Evolutionary conservation across 2,797 vertebrate genomes (phyloP), one percentile per base, ranked within the genome.

Genomic region (Hippoglossus hippoglossus): DNA sequence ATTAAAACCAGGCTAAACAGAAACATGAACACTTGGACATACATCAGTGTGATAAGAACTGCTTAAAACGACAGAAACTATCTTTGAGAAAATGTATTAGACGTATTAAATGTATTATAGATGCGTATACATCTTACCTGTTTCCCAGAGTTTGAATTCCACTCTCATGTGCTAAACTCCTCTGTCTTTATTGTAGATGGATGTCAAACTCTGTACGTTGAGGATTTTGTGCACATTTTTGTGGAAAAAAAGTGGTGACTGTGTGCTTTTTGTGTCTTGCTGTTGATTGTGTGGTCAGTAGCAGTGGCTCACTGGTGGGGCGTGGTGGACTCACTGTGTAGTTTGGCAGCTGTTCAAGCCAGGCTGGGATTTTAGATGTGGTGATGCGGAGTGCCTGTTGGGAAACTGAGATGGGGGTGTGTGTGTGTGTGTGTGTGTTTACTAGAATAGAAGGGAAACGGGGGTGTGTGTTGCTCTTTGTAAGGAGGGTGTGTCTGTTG

Each of bases 321-420:
- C 71, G 89, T 86, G 89, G 89, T 83, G 67, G 67, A 59, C 67
- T 81, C 68, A 54, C 68, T 89, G 85, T 92, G 87, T 82, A 77
- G 71, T 83, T 91, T 93, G 90, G 91, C 92, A 85, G 75, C 5
- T 0, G 24, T 46, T 62, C 85, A 85, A 84, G 41, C 78, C 68
- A 39, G 70, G 82, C 79, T 82, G 79, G 80, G 66, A 83, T 74
- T 80, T 91, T 77, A 84, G 77, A 90, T 87, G 88, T 84, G 86
- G 76, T 80, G 63, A 84, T 83, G 83, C 71, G 83, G 75, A 90
- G 72, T 69, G 76, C 69, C 80, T 87, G 55, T 63, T 87, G 78
- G 87, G 81, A 91, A 85, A 86, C 82, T 55, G 65, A 79, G 72
- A 73, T 67, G 39, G 53, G 44, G 24, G 49, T 63, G 60, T 65